Evolutionary conservation across 2,113 vertebrate genomes (phyloP).

Genomic region (Aphyosemion australe): DNA sequence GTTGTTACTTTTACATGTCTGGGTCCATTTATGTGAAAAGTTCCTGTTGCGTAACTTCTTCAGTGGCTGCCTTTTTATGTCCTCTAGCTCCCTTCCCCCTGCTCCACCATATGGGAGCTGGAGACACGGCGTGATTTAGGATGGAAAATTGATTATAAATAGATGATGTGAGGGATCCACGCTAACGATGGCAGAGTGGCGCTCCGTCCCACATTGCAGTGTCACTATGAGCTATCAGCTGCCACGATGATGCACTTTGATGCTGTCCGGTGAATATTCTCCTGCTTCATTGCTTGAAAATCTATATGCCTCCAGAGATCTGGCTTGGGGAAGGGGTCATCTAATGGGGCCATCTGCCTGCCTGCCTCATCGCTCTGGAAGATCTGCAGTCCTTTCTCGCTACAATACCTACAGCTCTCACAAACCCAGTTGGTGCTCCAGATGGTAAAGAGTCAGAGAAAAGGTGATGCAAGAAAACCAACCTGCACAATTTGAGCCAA

Average conservation of each 20-base stretch:
- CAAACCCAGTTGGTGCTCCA: constrained; percentile 20
- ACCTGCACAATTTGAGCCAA: constrained; percentile 32
- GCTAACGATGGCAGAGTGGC: constrained; percentile 44
- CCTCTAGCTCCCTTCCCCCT: not conserved
- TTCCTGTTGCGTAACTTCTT: constrained; percentile 70
- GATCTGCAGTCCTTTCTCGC: constrained; percentile 23
- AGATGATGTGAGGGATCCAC: constrained; percentile 33
- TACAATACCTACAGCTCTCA: constrained; percentile 40
- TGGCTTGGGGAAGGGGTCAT: constrained; percentile 39
- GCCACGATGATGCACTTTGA: constrained; percentile 51
- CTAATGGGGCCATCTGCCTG: constrained; percentile 60
- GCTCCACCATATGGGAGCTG: constrained; percentile 27
- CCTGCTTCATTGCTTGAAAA: constrained; percentile 54
- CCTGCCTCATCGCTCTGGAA: constrained; percentile 49
- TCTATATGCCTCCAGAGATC: constrained; percentile 62
- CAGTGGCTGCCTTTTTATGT: constrained; percentile 66
- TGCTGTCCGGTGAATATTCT: constrained; percentile 51
- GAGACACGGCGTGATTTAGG: constrained; percentile 18
- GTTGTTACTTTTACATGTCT: constrained; percentile 55
- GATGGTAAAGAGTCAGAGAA: constrained; percentile 24
- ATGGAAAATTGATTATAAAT: constrained; percentile 67
- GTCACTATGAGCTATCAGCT: constrained; percentile 57
- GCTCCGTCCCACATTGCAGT: constrained; percentile 39
- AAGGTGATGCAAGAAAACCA: constrained; percentile 24
- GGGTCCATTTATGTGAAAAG: constrained; percentile 53